These are phyloP conservation scores for Seriola dumerili DNA, from an alignment of 2,113 vertebrate genomes.

Conservation along the genomic window DNA sequence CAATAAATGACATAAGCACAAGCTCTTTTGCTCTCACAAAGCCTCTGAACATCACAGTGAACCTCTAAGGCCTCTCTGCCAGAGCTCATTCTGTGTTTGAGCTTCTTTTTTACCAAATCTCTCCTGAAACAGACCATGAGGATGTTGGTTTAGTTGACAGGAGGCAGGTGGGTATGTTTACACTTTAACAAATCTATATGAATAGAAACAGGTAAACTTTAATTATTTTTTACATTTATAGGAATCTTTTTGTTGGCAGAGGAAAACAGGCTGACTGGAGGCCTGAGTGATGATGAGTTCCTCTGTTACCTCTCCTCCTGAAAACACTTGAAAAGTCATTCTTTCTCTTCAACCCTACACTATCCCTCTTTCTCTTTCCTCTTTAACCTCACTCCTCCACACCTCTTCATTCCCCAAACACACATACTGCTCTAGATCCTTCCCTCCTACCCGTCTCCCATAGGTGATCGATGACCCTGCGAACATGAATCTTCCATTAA, in stretches of 20 bases:
- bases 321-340: not conserved
- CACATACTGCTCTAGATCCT: slow-evolving; percentile 41
- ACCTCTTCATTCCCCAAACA: slow-evolving; percentile 23
- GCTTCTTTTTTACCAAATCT: not conserved
- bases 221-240: not conserved
- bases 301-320: not conserved
- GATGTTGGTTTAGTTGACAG: not conserved
- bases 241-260: not conserved
- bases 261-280: not conserved
- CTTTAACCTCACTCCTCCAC: slow-evolving; percentile 13
- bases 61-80: not conserved
- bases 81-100: not conserved
- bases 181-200: not conserved
- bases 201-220: not conserved
- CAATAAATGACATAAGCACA: not conserved
- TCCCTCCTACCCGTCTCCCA: slow-evolving; percentile 39
- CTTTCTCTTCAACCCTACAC: not conserved
- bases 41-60: not conserved
- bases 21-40: not conserved
- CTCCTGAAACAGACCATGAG: not conserved
- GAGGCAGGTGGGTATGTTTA: not conserved
- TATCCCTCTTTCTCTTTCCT: slow-evolving; percentile 3
- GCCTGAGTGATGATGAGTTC: not conserved
- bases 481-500: slow-evolving; percentile 84
- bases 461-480: slow-evolving; percentile 72